Evolutionary conservation across 2,797 vertebrate genomes (phyloP), one percentile per base, ranked within the genome.

Genomic region (Hemitrygon akajei): DNA sequence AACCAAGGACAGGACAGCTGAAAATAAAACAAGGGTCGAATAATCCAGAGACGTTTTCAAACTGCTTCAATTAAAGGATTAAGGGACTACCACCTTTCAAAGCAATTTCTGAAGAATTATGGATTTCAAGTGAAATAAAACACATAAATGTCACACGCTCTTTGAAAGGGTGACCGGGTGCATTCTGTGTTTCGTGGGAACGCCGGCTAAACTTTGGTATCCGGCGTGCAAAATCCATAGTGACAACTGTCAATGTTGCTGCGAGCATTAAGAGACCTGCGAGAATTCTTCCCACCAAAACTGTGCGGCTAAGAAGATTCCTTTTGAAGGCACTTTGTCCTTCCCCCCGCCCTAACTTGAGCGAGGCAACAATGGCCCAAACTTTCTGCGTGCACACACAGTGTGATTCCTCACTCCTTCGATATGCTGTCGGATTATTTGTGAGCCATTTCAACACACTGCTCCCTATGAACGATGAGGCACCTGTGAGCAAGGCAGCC

Each of bases 81-180:
- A 89, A 75, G n/a, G n/a, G 60, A 69, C 60, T 30, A 25, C 25
- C 86, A 69, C 86, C 63, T 89, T 89, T 89, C 86, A 89, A 69
- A 89, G 86, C 66, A 10, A 37, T 89, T 89, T 89, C 18, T 69
- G 60, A 69, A 63, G 86, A 89, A 63, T 89, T 89, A 89, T 89
- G 84, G 84, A 89, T 89, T 69, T 89, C 63, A 66, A 69, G 66
- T 89, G 66, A 69, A 89, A 89, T 66, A 22, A 66, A 69, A 89
- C 60, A 89, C 86, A 89, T 4, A 66, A 66, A 89, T 37, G 60
- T 89, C 86, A 69, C 86, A n/a, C 9, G n/a, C 60, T 69, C 86
- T 22, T 37, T 66, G 86, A 7, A 34, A 37, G 60, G 60, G 86
- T 66, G 63, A 22, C 86, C 7, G 60, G 1, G n/a, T 69, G 18